phyloP scores from a whole-genome alignment of 2,113 vertebrate genomes.

The Noctilio leporinus region DNA sequence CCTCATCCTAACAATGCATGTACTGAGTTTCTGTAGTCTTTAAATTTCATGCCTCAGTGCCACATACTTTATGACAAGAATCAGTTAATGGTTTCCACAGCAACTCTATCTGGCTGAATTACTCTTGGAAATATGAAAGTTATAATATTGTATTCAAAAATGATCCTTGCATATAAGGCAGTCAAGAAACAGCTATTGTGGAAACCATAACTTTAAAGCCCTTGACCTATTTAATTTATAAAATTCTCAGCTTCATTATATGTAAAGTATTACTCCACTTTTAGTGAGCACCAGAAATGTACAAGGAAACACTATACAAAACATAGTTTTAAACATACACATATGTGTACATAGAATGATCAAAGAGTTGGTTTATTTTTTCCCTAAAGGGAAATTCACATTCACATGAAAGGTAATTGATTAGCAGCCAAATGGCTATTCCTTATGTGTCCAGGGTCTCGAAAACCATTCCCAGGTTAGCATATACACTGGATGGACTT shows the following conservation, averaged over 20 bases:
- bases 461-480: neutral
- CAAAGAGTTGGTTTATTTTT: neutral
- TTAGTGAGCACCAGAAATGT: neutral
- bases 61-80: neutral
- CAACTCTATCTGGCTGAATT: conserved; percentile 15
- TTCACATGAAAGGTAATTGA: neutral
- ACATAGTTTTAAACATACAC: neutral
- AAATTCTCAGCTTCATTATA: neutral
- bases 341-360: neutral
- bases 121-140: conserved; percentile 15
- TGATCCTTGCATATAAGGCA: neutral
- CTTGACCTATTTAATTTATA: neutral
- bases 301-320: neutral
- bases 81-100: conserved; percentile 24
- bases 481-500: neutral
- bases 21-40: conserved; percentile 16
- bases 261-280: neutral
- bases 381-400: neutral
- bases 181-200: conserved; percentile 12
- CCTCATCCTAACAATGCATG: neutral
- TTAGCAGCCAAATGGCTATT: neutral
- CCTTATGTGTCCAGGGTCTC: neutral
- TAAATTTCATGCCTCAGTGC: neutral
- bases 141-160: conserved; percentile 12
- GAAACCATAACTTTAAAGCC: neutral